Evolutionary conservation across 2,888 invertebrate species (phyloP).

Genomic region (Brachyptera risi): DNA sequence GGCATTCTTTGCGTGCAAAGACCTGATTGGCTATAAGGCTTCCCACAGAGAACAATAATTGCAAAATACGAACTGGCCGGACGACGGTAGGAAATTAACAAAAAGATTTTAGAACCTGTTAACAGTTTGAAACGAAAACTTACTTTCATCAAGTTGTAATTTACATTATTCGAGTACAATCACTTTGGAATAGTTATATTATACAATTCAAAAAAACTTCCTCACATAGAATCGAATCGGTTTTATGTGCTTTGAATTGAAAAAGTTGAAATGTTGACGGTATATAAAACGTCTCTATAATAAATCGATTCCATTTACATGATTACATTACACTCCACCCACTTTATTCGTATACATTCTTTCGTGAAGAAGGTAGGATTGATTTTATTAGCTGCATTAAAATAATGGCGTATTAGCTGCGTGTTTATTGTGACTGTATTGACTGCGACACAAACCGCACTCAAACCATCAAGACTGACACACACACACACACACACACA

Average conservation of each 20-base stretch:
- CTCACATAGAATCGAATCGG: not conserved
- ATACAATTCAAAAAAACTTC: no score
- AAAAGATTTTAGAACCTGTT: slow-evolving; percentile 21
- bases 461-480: no score
- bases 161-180: no score
- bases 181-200: no score
- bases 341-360: no score
- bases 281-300: not conserved
- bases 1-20: slow-evolving; percentile 6
- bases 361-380: no score
- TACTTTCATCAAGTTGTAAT: not conserved
- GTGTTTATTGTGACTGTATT: no score
- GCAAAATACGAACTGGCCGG: slow-evolving; percentile 17
- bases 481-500: no score
- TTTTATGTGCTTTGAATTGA: not conserved
- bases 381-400: no score
- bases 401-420: no score
- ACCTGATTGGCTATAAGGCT: slow-evolving; percentile 14
- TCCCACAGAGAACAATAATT: slow-evolving; percentile 20
- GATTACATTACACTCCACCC: no score
- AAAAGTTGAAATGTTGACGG: not conserved
- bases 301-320: not conserved
- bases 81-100: slow-evolving; percentile 17
- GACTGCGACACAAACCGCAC: no score
- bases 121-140: slow-evolving; percentile 20